Percentiles rank a stretch among this genome's conserved stretches.
Conservation (phyloP, 2,797 vertebrate genomes). For the Aphelocoma californica region DNA sequence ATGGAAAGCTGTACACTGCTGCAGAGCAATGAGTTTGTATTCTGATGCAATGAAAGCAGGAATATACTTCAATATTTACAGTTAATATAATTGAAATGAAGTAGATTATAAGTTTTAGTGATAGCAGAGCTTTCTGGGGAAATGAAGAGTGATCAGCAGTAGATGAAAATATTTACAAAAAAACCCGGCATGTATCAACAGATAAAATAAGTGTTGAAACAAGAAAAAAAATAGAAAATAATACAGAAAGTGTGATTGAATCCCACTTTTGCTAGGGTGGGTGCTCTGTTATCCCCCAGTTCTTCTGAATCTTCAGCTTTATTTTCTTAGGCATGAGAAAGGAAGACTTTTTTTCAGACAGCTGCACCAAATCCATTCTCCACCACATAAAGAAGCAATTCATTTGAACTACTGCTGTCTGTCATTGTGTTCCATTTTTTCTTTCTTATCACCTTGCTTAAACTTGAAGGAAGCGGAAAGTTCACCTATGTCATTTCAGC, state of each 20-base stretch:
- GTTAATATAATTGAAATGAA: slow-evolving; percentile 5
- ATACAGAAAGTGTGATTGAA: not conserved
- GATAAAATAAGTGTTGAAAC: not conserved
- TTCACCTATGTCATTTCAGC: not conserved
- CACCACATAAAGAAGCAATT: not conserved
- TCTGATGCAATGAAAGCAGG: not conserved
- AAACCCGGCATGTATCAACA: not conserved
- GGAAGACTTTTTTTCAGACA: not conserved
- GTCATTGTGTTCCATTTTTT: slow-evolving; percentile 11
- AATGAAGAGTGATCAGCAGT: not conserved
- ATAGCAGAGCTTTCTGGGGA: not conserved
- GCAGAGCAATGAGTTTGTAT: not conserved
- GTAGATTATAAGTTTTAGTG: not conserved
- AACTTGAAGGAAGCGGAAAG: slow-evolving; percentile 32
- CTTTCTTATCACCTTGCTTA: slow-evolving; percentile 41
- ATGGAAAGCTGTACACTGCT: not conserved
- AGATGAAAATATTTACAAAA: not conserved
- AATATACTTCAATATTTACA: not conserved
- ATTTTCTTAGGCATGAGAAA: not conserved
- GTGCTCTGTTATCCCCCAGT: not conserved
- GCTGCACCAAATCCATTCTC: not conserved
- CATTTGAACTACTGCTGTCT: slow-evolving; percentile 29
- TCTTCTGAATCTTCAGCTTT: slow-evolving; percentile 17
- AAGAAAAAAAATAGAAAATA: not conserved
- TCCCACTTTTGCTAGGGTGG: not conserved